Evolutionary conservation across 2,113 vertebrate genomes (phyloP).

Genomic region (Typhlomys cinereus): DNA sequence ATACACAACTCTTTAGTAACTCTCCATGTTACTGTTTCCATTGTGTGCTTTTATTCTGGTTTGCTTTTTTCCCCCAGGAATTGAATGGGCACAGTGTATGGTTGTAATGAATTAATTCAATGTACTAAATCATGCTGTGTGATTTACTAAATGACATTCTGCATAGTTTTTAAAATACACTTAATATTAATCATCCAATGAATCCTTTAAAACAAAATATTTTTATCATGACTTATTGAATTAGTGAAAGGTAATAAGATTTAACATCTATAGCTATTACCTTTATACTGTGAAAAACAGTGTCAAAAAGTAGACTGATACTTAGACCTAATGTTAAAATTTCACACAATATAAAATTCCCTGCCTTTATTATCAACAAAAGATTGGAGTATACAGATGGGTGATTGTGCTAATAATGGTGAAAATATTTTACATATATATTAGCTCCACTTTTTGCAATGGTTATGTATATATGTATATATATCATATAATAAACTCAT

Average conservation of each 20-base stretch:
- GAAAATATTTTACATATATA: not conserved
- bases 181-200: conserved; percentile 18
- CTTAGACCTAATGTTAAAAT: not conserved
- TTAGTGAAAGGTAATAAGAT: not conserved
- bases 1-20: conserved; percentile 75
- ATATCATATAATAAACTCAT: too few relatives aligned
- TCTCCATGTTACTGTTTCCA: conserved; percentile 74
- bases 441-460: not conserved
- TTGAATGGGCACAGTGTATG: conserved; percentile 64
- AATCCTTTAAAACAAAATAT: conserved; percentile 11
- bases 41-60: conserved; percentile 46
- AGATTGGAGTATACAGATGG: not conserved
- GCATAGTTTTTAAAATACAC: conserved; percentile 46
- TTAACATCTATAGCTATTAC: not conserved
- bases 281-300: not conserved
- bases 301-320: not conserved
- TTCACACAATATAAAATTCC: not conserved
- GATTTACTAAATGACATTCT: conserved; percentile 76
- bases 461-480: too few relatives aligned
- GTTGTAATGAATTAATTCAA: conserved; percentile 72
- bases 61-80: conserved; percentile 63
- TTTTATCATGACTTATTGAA: conserved; percentile 37
- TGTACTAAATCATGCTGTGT: conserved; percentile 73
- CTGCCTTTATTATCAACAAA: not conserved
- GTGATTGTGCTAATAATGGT: not conserved